Evolutionary conservation across 2,113 vertebrate genomes (phyloP), one percentile per base, ranked within the genome.

Genomic region (Vanacampus margaritifer): DNA sequence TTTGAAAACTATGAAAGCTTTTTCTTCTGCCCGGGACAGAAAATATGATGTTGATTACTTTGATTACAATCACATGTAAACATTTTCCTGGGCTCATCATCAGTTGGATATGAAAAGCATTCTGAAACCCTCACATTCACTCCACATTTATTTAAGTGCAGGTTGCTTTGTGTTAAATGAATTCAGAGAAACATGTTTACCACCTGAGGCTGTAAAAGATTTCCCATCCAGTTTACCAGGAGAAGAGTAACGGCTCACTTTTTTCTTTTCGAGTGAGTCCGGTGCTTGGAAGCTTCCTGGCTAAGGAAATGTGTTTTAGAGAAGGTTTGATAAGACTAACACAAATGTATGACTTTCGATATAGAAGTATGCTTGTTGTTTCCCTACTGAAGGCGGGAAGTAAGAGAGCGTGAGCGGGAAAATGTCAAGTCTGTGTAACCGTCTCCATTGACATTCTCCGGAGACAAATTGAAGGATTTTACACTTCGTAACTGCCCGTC

Each of bases 381-480:
- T 73, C 71, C 76, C 69, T 80, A 79, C 76, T 79, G 73, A 75
- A 79, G 61, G 35, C n/a, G 53, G 36, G 60, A 48, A 71, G 71
- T 5, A 62, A 69, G 65, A 53, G 51, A 79, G 74, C 41, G 53
- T 39, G 41, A 74, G 76, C 77, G 72, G 75, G 67, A 64, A 86
- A 88, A 87, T 84, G 83, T 85, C 85, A 88, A 75, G 82, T 80
- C 79, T 73, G 69, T 79, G 73, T 76, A 86, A 83, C 79, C 69
- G 78, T 78, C 75, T 86, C 73, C 75, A 76, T 69, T 90, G 87
- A 89, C 79, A 84, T 90, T 88, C 77, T 84, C 80, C 58, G 68
- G 78, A 89, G 84, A 84, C 82, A 88, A 87, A 87, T 80, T 87
- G 79, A 78, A 73, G 58, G 70, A 79, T 84, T 86, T 86, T 81